These are phyloP conservation scores for Diadegma fenestrale DNA, from an alignment of 2,888 invertebrate species.

Conservation along the genomic window DNA sequence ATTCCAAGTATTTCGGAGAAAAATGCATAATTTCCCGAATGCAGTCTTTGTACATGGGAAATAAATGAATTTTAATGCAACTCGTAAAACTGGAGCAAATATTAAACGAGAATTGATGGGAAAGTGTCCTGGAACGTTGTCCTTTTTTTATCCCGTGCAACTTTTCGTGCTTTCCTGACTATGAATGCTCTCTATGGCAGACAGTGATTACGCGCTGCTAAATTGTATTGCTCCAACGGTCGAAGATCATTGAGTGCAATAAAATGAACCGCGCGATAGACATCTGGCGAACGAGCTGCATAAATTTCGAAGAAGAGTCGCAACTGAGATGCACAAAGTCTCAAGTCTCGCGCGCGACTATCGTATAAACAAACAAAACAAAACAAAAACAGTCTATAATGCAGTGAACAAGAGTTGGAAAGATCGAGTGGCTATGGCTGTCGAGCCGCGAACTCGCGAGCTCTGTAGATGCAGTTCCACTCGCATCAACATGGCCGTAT, in stretches of 20 bases:
- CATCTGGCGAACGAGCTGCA: slow-evolving; percentile 29
- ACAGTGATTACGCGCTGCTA: slow-evolving; percentile 5
- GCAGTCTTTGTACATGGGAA: neutral
- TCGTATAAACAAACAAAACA: neutral
- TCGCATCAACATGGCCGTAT: slow-evolving; percentile 21
- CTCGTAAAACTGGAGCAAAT: slow-evolving; percentile 47
- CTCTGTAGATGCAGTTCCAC: neutral
- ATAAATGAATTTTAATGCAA: slow-evolving; percentile 8
- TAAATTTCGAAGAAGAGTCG: slow-evolving; percentile 22
- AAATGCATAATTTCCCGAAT: neutral
- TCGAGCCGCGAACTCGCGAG: slow-evolving; percentile 10
- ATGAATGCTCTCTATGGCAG: neutral
- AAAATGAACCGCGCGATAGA: slow-evolving; percentile 26
- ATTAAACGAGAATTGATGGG: slow-evolving; percentile 41
- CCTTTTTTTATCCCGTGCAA: neutral
- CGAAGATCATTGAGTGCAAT: slow-evolving; percentile 40
- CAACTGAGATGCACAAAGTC: slow-evolving; percentile 12
- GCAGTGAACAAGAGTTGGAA: slow-evolving; percentile 13
- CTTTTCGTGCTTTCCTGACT: slow-evolving; percentile 10
- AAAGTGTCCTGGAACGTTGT: slow-evolving; percentile 47
- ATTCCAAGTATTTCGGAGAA: no score
- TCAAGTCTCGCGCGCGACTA: neutral
- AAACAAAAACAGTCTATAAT: slow-evolving; percentile 2
- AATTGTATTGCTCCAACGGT: slow-evolving; percentile 21
- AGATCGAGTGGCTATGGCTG: slow-evolving; percentile 16